Percentiles rank a stretch among this genome's conserved stretches.
Evolutionary conservation across 2,113 vertebrate species (phyloP).

Genomic region (Neoarius graeffei): DNA sequence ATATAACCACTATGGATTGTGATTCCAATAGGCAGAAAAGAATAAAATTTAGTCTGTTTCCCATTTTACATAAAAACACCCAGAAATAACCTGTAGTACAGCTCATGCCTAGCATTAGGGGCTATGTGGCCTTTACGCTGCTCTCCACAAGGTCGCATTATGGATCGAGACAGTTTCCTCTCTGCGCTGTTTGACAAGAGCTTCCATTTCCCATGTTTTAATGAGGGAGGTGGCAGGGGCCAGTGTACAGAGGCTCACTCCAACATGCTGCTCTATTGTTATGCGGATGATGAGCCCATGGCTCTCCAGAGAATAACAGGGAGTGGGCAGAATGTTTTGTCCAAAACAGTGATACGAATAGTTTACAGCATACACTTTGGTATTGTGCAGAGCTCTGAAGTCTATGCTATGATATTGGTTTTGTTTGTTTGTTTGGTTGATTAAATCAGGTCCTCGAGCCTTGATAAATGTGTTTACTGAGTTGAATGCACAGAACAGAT

Average conservation of each 20-base stretch:
- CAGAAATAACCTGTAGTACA: neutral
- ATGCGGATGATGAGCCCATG: constrained; percentile 33
- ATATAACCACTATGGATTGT: neutral
- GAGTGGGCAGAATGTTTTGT: constrained; percentile 46
- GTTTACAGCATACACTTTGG: constrained; percentile 27
- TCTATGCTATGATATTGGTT: neutral
- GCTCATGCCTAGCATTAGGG: neutral
- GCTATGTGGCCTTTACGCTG: constrained; percentile 6
- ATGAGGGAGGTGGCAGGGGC: constrained; percentile 45
- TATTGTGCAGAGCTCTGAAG: neutral
- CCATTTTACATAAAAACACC: neutral
- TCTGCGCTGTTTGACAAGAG: constrained; percentile 40
- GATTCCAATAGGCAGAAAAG: neutral
- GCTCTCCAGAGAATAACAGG: constrained; percentile 41
- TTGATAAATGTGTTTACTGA: neutral
- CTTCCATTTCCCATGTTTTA: constrained; percentile 47
- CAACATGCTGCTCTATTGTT: constrained; percentile 32
- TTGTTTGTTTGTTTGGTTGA: neutral
- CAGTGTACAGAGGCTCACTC: constrained; percentile 48
- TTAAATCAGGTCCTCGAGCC: neutral
- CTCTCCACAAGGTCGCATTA: constrained; percentile 22
- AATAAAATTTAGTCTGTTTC: neutral
- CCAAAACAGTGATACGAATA: constrained; percentile 32
- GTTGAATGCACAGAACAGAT: neutral
- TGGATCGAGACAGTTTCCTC: constrained; percentile 16